A percentile compares a stretch with the other conserved stretches of the same genome.
phyloP scores from a whole-genome alignment of 2,888 invertebrate genomes.

The Heteropelma amictum region DNA sequence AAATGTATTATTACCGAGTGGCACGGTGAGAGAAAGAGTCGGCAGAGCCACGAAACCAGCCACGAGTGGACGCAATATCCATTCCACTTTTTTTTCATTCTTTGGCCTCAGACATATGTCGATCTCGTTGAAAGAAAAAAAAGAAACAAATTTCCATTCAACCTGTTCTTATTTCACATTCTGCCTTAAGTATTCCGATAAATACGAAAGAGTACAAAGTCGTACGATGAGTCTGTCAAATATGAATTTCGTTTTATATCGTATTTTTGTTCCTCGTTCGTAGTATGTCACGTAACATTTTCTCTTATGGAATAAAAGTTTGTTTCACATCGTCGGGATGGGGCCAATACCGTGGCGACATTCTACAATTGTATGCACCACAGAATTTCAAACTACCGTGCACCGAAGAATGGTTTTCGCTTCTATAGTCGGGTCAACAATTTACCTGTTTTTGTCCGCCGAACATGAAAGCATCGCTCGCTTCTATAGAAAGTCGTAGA shows the following conservation, averaged over 20 bases:
- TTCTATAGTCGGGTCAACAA: not conserved
- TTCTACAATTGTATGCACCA: too few relatives aligned
- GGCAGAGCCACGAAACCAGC: conserved; percentile 82
- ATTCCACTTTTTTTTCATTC: conserved; percentile 82
- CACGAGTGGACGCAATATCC: conserved; percentile 87
- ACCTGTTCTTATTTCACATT: not conserved
- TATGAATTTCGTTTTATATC: not conserved
- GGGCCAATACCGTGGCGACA: too few relatives aligned
- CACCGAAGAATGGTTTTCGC: not conserved
- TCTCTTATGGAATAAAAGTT: too few relatives aligned
- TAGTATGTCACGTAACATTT: too few relatives aligned
- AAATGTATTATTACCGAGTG: conserved; percentile 67
- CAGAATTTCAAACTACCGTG: too few relatives aligned
- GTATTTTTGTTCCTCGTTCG: too few relatives aligned
- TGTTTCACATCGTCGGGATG: too few relatives aligned
- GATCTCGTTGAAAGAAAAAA: conserved; percentile 67
- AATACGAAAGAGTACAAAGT: not conserved
- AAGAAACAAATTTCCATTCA: too few relatives aligned
- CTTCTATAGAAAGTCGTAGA: conserved; percentile 87
- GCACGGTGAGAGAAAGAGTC: conserved; percentile 78
- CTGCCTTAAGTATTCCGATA: not conserved
- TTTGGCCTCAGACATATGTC: conserved; percentile 80
- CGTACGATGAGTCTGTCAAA: not conserved
- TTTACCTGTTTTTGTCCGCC: conserved; percentile 93
- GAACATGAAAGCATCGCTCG: conserved; percentile 95